A percentile compares a stretch with the other conserved stretches of the same genome.
phyloP scores from a whole-genome alignment of 2,888 invertebrate species.

The Spatulosminthurus flaviceps region DNA sequence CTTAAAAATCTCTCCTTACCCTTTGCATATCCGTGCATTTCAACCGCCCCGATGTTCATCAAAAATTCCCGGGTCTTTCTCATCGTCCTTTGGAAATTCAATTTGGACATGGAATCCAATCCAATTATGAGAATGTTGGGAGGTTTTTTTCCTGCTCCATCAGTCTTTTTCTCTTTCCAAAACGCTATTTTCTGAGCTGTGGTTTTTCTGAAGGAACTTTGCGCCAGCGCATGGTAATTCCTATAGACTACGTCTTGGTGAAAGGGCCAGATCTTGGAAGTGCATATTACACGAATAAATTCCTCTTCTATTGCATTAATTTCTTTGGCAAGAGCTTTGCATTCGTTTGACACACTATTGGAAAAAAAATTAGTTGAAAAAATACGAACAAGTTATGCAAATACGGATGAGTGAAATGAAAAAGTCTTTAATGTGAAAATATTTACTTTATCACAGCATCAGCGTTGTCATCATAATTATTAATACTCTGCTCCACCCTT shows the following conservation, averaged over 20 bases:
- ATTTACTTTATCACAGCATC: slow-evolving; percentile 11
- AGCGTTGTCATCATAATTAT: slow-evolving; percentile 45
- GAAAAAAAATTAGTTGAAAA: background rate
- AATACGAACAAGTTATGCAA: too few species aligned
- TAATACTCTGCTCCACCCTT: slow-evolving; percentile 51
- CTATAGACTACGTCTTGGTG: slow-evolving; percentile 54
- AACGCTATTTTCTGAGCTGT: background rate
- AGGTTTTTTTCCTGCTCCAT: background rate
- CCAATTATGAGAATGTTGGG: slow-evolving; percentile 69
- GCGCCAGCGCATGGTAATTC: slow-evolving; percentile 51
- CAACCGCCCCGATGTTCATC: slow-evolving; percentile 75
- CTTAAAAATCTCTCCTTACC: slow-evolving; percentile 54
- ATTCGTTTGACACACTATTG: background rate
- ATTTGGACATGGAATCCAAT: slow-evolving; percentile 84
- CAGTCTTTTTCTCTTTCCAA: background rate
- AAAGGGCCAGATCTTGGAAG: slow-evolving; percentile 54
- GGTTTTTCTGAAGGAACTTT: background rate
- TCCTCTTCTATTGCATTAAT: slow-evolving; percentile 32
- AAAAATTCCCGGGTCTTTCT: slow-evolving; percentile 76
- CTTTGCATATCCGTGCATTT: slow-evolving; percentile 76
- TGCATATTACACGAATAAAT: slow-evolving; percentile 55
- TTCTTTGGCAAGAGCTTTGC: background rate
- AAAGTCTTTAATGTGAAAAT: background rate
- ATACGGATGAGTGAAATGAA: too few species aligned
- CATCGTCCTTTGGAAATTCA: slow-evolving; percentile 82